Base-by-base conservation (phyloP, 2,113 vertebrate species). In the Paraplagusia blochii region DNA sequence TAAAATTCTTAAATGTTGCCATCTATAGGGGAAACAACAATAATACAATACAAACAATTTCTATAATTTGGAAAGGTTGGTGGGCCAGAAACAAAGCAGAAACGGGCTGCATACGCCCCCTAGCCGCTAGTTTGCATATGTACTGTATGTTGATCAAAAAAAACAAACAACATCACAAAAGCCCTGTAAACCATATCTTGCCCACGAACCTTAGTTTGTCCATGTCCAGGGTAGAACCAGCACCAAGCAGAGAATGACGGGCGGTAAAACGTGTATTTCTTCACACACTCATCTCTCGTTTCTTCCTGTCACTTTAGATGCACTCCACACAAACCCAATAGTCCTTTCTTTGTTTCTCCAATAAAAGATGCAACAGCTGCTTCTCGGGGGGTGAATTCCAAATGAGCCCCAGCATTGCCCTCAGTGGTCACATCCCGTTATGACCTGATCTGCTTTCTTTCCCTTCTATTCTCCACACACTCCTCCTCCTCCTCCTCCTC, bases 311-410 rank as follows among this genome's bases (percentile, higher is more conserved):
- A 63, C 60, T 59, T 74, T 64, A 33, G 72, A 69, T 70, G 57
- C 52, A 81, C 74, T 70, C 77, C n/a, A 5, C 54, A 74, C 72
- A 74, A 80, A 86, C 85, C 76, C 72, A 58, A 66, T 76, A 76
- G 19, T 54, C 74, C 70, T 80, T 66, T 73, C 76, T 87, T 83
- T 87, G 73, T 87, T 84, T 73, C 53, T 67, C 63, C 73, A 69
- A 84, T 86, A 85, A 90, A 88, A 87, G 81, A 89, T 84, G 78
- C 63, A 88, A 83, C 82, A 85, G 88, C 81, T 87, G 86, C 83
- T 79, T 85, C 84, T 86, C 76, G 77, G 80, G 58, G 78, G 86
- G 78, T 63, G 69, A 88, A 90, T 85, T 79, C 66, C 75, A 87
- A 88, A 91, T 86, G 82, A 86, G 76, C 71, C 81, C 54, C 68